phyloP scores from a whole-genome alignment of 2,113 vertebrate genomes.

The Bujurquina vittata region DNA sequence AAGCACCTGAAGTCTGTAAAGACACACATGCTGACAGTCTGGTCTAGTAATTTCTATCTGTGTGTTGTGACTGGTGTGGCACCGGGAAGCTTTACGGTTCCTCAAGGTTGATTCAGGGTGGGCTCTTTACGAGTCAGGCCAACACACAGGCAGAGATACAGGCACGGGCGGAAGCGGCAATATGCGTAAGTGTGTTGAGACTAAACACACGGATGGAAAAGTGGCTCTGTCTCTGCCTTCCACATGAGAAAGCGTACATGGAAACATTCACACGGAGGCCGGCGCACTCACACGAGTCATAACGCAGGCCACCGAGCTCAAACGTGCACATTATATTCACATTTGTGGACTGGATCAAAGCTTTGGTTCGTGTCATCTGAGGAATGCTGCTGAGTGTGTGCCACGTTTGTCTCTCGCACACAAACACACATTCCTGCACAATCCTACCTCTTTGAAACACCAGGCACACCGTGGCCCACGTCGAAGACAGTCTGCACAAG shows the following conservation, averaged over 20 bases:
- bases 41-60: slow-evolving; percentile 9
- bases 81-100: slow-evolving; percentile 36
- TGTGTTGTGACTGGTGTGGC: slow-evolving; percentile 28
- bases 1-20: slow-evolving; percentile 71
- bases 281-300: slow-evolving; percentile 29
- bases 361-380: slow-evolving; percentile 55
- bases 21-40: slow-evolving; percentile 33
- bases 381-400: slow-evolving; percentile 49
- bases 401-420: neutral
- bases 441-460: slow-evolving; percentile 93
- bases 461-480: slow-evolving; percentile 93
- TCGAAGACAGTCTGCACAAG: slow-evolving; percentile 88
- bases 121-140: slow-evolving; percentile 45
- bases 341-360: slow-evolving; percentile 59
- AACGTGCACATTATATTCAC: slow-evolving; percentile 64
- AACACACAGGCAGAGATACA: slow-evolving; percentile 17
- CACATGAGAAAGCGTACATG: slow-evolving; percentile 32
- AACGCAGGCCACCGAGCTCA: slow-evolving; percentile 26
- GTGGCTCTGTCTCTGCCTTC: slow-evolving; percentile 27
- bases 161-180: slow-evolving; percentile 17
- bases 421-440: slow-evolving; percentile 4
- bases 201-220: slow-evolving; percentile 56
- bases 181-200: slow-evolving; percentile 32
- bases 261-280: slow-evolving; percentile 41
- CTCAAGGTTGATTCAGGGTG: slow-evolving; percentile 34